Conservation (phyloP, 2,113 vertebrate genomes). For the Apteryx mantelli region DNA sequence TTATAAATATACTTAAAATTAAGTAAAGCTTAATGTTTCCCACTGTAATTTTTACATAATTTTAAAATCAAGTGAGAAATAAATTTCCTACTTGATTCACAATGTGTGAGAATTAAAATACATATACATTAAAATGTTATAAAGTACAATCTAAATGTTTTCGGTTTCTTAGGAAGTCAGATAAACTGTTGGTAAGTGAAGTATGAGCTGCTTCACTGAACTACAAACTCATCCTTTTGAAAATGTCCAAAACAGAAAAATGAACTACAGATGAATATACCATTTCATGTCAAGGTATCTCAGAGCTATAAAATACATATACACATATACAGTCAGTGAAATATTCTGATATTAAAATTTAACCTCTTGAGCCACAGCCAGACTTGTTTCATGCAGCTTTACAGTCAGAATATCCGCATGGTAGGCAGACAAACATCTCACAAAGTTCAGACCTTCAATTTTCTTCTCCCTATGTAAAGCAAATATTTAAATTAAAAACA, state of each 20-base stretch:
- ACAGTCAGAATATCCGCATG: conserved; percentile 83
- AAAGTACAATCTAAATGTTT: not conserved
- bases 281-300: not conserved
- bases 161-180: not conserved
- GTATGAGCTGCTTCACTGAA: not conserved
- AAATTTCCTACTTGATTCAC: not conserved
- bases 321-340: not conserved
- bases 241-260: not conserved
- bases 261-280: not conserved
- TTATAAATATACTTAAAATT: not conserved
- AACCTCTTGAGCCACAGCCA: conserved; percentile 92
- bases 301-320: not conserved
- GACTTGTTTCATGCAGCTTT: conserved; percentile 89
- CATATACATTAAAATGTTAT: not conserved
- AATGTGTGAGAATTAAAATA: not conserved
- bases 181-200: not conserved
- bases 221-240: not conserved
- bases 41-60: not conserved
- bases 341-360: not conserved
- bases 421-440: conserved; percentile 87
- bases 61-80: not conserved
- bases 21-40: not conserved
- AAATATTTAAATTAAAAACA: not conserved
- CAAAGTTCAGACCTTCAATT: conserved; percentile 87
- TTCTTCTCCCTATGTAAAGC: conserved; percentile 91